These are phyloP conservation scores for Euglossa dilemma DNA, from an alignment of 1,140 invertebrate genomes.

Conservation along the genomic window DNA sequence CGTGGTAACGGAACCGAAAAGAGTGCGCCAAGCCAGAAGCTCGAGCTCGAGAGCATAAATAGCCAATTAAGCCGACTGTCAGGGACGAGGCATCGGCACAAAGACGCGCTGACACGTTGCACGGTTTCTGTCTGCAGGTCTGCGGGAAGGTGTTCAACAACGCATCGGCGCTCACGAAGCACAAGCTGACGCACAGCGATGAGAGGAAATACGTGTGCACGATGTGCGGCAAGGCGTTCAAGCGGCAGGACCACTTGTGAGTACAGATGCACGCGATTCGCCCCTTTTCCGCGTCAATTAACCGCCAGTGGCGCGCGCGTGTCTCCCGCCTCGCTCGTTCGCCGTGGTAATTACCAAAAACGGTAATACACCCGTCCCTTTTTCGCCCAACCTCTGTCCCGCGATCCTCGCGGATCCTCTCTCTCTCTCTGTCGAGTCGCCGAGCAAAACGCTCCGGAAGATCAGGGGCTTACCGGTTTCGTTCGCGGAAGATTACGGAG, in stretches of 20 bases:
- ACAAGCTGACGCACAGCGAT: constrained; percentile 98
- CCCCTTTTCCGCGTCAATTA: constrained; percentile 35
- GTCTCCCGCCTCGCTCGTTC: background rate
- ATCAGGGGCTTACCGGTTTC: constrained; percentile 23
- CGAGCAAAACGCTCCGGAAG: background rate
- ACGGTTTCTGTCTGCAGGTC: constrained; percentile 84
- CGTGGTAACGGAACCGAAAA: background rate
- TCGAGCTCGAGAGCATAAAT: background rate
- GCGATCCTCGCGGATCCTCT: background rate
- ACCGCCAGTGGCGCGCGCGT: background rate
- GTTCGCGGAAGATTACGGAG: constrained; percentile 32
- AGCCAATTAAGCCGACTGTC: constrained; percentile 35
- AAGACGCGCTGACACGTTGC: constrained; percentile 61
- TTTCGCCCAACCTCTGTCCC: background rate
- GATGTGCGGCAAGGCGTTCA: constrained; percentile 98
- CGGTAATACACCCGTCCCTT: background rate
- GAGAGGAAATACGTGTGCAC: constrained; percentile 97
- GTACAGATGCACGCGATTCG: constrained; percentile 80
- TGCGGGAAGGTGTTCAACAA: constrained; percentile 98
- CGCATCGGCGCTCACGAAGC: constrained; percentile 97
- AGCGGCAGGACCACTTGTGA: constrained; percentile 99
- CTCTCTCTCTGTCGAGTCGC: too few species aligned
- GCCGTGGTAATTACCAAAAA: background rate
- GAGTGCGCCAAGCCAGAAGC: background rate
- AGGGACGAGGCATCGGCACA: background rate